These are phyloP conservation scores for Drosophila prosaltans DNA, from an alignment of 1,140 invertebrate genomes.

Conservation along the genomic window DNA sequence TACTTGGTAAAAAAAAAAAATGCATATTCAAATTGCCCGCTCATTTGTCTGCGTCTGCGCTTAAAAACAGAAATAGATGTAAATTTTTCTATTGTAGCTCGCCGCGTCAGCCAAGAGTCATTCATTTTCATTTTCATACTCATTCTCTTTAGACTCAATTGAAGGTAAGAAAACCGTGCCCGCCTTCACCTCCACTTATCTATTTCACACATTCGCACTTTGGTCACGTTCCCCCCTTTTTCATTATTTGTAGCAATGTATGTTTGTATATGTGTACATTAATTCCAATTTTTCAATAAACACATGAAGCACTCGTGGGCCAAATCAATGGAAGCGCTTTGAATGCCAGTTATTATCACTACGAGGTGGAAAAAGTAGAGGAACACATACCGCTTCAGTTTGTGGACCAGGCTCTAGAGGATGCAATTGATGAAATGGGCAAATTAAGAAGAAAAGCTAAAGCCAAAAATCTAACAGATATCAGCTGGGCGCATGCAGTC, in stretches of 20 bases:
- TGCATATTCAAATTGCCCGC: constrained; percentile 4
- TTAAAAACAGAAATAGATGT: neutral
- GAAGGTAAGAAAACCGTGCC: constrained; percentile 8
- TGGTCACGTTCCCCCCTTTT: neutral
- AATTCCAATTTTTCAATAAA: constrained; percentile 26
- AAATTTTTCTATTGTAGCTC: neutral
- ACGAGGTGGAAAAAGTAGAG: constrained; percentile 21
- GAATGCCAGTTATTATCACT: constrained; percentile 54
- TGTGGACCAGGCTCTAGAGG: constrained; percentile 22
- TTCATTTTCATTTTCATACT: constrained; percentile 10
- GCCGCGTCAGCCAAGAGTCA: neutral
- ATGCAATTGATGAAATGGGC: constrained; percentile 40
- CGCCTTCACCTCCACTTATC: neutral
- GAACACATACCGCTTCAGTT: constrained; percentile 10
- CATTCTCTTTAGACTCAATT: constrained; percentile 1
- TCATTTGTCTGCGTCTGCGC: constrained; percentile 5
- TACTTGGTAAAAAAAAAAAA: constrained; percentile 3
- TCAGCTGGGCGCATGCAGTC: constrained; percentile 93
- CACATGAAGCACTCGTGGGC: constrained; percentile 47
- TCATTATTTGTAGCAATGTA: neutral
- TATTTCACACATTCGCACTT: constrained; percentile 2
- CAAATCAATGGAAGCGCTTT: constrained; percentile 57
- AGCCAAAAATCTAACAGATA: constrained; percentile 87
- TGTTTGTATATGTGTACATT: constrained; percentile 18
- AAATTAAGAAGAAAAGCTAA: constrained; percentile 26